These are phyloP conservation scores for Agrypnia vestita DNA, from an alignment of 1,140 invertebrate species.

Conservation along the genomic window DNA sequence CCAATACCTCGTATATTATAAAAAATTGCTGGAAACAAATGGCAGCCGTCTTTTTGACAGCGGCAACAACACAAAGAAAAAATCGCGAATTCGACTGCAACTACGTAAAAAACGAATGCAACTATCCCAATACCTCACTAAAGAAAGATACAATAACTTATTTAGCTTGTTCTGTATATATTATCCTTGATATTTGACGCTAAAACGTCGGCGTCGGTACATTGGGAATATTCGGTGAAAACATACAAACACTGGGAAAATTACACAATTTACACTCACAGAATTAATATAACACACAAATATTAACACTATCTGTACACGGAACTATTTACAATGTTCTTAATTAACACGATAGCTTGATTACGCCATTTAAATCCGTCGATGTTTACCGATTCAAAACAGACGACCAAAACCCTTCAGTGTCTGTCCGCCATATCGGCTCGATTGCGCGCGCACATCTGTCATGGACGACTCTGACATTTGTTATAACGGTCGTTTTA, in stretches of 20 bases:
- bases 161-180: constrained; percentile 29
- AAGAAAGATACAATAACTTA: constrained; percentile 44
- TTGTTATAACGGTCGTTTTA: constrained; percentile 34
- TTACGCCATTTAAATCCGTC: constrained; percentile 73
- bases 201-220: constrained; percentile 69
- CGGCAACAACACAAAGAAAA: constrained; percentile 58
- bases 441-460: constrained; percentile 55
- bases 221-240: constrained; percentile 61
- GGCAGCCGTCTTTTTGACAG: constrained; percentile 56
- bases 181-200: constrained; percentile 53
- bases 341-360: constrained; percentile 71
- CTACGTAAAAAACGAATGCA: constrained; percentile 32
- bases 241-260: constrained; percentile 72
- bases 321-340: constrained; percentile 74
- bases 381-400: constrained; percentile 73
- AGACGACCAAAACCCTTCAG: constrained; percentile 72
- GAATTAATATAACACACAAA: constrained; percentile 68
- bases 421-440: constrained; percentile 72
- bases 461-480: constrained; percentile 51
- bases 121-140: constrained; percentile 34
- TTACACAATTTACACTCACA: constrained; percentile 73
- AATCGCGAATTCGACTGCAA: constrained; percentile 41
- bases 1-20: constrained; percentile 33
- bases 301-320: constrained; percentile 75
- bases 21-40: constrained; percentile 53